These are phyloP conservation scores for Neuroscelio doddi DNA, from an alignment of 2,888 invertebrate genomes.

Conservation along the genomic window DNA sequence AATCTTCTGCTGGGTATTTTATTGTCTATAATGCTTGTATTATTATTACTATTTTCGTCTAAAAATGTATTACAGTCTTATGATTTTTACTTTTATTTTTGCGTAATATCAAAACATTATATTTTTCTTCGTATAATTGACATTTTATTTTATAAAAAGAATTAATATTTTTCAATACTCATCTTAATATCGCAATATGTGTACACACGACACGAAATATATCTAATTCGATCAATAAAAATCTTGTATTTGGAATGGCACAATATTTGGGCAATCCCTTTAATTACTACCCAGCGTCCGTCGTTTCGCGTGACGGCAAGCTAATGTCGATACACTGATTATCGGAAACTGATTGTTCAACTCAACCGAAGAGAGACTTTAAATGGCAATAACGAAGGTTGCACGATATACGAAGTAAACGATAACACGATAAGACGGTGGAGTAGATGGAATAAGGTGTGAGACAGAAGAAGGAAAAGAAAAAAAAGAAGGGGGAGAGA, in stretches of 20 bases:
- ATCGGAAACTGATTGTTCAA: conserved; percentile 39
- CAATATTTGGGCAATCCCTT: conserved; percentile 14
- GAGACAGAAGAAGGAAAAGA: conserved; percentile 1
- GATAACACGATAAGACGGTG: conserved; percentile 32
- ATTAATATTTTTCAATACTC: too few relatives aligned
- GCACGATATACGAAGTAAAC: conserved; percentile 14
- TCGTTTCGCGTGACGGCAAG: conserved; percentile 11
- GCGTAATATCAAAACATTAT: too few relatives aligned
- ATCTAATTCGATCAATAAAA: conserved; percentile 2
- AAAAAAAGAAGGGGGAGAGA: conserved; percentile 5
- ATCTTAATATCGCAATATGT: too few relatives aligned
- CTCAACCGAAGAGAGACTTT: conserved; percentile 34
- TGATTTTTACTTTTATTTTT: too few relatives aligned
- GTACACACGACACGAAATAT: neutral
- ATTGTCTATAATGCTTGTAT: neutral
- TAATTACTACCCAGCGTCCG: conserved; percentile 22
- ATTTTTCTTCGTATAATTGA: too few relatives aligned
- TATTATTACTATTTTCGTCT: too few relatives aligned
- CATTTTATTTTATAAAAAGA: too few relatives aligned
- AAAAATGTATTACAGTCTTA: too few relatives aligned
- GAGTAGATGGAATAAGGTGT: conserved; percentile 15
- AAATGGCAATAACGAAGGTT: conserved; percentile 32
- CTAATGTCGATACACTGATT: conserved; percentile 32
- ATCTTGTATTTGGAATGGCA: conserved; percentile 7
- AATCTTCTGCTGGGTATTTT: too few relatives aligned